Conservation (phyloP, 2,113 vertebrate genomes). For the Amazona guildingii region DNA sequence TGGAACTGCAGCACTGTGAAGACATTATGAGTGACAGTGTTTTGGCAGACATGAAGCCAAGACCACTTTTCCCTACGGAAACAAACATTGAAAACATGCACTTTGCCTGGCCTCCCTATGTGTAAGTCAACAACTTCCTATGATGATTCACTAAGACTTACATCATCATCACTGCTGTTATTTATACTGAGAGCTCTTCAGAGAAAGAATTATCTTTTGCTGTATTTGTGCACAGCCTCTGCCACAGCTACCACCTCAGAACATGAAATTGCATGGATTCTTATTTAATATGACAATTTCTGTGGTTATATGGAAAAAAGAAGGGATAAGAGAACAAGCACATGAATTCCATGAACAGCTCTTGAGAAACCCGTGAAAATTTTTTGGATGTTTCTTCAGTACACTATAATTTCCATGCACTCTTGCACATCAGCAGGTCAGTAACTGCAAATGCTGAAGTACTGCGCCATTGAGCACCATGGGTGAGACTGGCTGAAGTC, state of each 20-base stretch:
- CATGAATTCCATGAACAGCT: neutral
- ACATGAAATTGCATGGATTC: neutral
- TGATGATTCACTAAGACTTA: slow-evolving; percentile 26
- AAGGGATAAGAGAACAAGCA: neutral
- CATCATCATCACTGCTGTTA: slow-evolving; percentile 1
- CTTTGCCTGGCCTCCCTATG: neutral
- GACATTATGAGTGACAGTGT: neutral
- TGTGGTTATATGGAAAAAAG: neutral
- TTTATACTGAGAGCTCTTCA: slow-evolving; percentile 22
- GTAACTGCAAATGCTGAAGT: neutral
- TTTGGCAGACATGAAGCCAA: slow-evolving; percentile 5
- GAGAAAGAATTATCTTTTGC: neutral
- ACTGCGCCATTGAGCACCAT: neutral
- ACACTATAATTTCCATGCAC: neutral
- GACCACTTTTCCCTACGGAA: slow-evolving; percentile 22
- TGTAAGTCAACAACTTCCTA: slow-evolving; percentile 16
- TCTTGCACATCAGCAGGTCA: neutral
- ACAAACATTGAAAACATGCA: neutral
- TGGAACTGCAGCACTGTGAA: neutral
- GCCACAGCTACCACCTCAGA: neutral
- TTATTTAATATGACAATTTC: neutral
- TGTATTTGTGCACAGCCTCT: neutral
- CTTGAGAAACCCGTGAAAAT: neutral
- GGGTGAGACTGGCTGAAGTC: neutral
- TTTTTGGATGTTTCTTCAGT: neutral